Evolutionary conservation across 1,140 invertebrate genomes (phyloP).

Genomic region (Heliconius hermathena): DNA sequence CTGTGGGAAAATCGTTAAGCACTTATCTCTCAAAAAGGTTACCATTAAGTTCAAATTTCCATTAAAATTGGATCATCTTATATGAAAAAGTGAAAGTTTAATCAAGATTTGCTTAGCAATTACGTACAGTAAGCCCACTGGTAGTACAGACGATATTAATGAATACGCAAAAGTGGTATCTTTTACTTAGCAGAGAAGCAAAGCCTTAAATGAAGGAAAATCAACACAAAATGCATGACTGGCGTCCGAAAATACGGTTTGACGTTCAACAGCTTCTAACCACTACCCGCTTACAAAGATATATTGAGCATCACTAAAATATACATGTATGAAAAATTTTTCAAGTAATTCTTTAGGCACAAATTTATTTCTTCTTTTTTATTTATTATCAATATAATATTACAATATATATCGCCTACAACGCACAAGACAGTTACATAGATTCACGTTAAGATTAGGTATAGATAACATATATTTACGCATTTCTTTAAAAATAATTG

Average conservation of each 20-base stretch:
- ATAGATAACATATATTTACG: conserved; percentile 69
- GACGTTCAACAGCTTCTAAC: conserved; percentile 69
- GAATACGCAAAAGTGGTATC: conserved; percentile 32
- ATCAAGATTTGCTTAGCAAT: background rate
- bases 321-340: conserved; percentile 69
- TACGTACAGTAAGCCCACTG: background rate
- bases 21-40: background rate
- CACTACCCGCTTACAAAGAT: conserved; percentile 75
- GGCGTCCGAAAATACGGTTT: conserved; percentile 60
- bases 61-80: background rate
- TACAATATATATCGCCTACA: conserved; percentile 65
- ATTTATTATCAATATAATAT: conserved; percentile 53
- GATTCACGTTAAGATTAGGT: conserved; percentile 60
- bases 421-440: conserved; percentile 70
- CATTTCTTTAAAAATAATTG: conserved; percentile 72
- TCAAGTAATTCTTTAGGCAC: conserved; percentile 77
- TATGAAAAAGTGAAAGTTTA: background rate
- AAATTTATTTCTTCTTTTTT: conserved; percentile 67
- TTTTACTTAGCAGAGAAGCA: conserved; percentile 45
- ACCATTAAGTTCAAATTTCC: background rate
- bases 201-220: conserved; percentile 49
- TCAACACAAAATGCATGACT: conserved; percentile 71
- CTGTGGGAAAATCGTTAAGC: background rate
- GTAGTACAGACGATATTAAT: conserved; percentile 16
- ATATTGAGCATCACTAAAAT: conserved; percentile 79